phyloP scores from a whole-genome alignment of 1,140 invertebrate genomes.

The Diabrotica undecimpunctata region DNA sequence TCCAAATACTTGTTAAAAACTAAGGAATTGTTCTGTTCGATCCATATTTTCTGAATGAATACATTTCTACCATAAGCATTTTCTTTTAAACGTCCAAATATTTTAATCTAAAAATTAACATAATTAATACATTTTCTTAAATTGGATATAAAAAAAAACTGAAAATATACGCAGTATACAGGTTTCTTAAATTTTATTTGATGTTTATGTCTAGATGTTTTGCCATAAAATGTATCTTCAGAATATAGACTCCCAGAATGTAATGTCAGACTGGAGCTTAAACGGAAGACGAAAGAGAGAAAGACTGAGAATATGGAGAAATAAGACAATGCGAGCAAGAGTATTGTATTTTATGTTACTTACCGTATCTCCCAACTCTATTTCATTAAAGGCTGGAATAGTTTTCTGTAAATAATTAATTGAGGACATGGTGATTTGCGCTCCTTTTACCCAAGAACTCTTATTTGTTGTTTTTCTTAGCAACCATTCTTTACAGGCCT shows the following conservation, averaged over 20 bases:
- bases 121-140: no score
- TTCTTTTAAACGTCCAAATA: constrained; percentile 5
- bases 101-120: constrained; percentile 10
- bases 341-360: not conserved
- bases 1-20: constrained; percentile 2
- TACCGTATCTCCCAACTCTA: constrained; percentile 14
- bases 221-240: no score
- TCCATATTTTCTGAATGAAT: constrained; percentile 10
- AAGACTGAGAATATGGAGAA: no score
- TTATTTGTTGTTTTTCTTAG: not conserved
- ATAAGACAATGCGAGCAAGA: no score
- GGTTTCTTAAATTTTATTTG: no score
- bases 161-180: no score
- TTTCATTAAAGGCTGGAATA: constrained; percentile 4
- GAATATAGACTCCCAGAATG: not conserved
- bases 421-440: not conserved
- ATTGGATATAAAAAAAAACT: no score
- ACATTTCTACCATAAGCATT: constrained; percentile 13
- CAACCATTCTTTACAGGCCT: not conserved
- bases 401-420: constrained; percentile 3
- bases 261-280: not conserved
- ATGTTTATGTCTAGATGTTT: no score
- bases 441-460: not conserved
- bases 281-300: no score
- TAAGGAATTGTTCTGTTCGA: constrained; percentile 4